Evolutionary conservation across 1,140 invertebrate genomes (phyloP).

Genomic region (Pemphigus obesinymphae): DNA sequence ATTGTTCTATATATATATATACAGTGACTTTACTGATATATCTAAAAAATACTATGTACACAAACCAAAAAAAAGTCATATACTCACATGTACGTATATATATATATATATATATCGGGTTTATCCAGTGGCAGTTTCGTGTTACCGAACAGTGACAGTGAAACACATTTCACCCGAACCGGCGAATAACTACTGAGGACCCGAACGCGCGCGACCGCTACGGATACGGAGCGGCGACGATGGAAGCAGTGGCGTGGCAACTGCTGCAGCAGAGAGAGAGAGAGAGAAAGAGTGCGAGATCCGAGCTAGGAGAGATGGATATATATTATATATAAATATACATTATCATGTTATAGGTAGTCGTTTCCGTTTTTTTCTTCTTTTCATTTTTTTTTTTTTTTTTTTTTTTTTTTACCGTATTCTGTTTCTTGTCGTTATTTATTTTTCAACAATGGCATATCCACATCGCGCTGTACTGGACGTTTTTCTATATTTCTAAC

Average conservation of each 20-base stretch:
- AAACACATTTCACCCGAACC: slow-evolving; percentile 29
- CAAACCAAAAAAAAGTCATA: background rate
- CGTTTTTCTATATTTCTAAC: too few relatives aligned
- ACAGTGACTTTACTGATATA: too few relatives aligned
- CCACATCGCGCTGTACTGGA: too few relatives aligned
- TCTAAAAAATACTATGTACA: too few relatives aligned
- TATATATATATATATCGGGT: background rate
- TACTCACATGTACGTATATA: background rate
- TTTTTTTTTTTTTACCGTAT: background rate
- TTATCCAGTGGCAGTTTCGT: slow-evolving; percentile 11
- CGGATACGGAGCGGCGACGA: background rate
- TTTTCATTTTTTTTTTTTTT: slow-evolving; percentile 1
- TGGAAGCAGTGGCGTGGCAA: background rate
- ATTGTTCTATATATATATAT: too few relatives aligned
- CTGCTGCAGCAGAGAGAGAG: background rate
- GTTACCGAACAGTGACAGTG: background rate
- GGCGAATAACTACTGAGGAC: slow-evolving; percentile 24
- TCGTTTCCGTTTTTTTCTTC: background rate
- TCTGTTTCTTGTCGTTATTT: background rate
- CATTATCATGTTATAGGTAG: background rate
- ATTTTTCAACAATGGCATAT: background rate
- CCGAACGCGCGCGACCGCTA: background rate
- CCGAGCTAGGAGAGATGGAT: background rate
- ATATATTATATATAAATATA: background rate
- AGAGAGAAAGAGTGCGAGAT: background rate